Conservation (phyloP, 2,888 invertebrate genomes). For the Sinhomidia bicolor region DNA sequence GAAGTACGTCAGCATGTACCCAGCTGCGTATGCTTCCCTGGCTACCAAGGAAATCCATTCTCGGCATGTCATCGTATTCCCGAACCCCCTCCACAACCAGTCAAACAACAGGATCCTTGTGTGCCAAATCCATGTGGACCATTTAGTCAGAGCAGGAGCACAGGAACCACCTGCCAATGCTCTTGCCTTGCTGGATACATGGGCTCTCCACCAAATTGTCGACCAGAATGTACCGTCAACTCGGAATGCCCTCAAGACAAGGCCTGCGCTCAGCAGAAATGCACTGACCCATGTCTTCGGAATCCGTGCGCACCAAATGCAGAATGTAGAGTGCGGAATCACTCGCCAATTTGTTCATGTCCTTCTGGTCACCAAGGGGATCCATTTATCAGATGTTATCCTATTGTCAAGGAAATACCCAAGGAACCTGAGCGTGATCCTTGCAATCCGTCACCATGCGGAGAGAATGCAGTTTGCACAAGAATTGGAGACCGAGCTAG, state of each 20-base stretch:
- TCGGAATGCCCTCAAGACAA: slow-evolving; percentile 81
- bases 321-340: slow-evolving; percentile 90
- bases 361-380: slow-evolving; percentile 73
- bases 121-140: slow-evolving; percentile 80
- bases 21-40: slow-evolving; percentile 88
- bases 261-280: slow-evolving; percentile 81
- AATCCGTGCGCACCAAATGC: slow-evolving; percentile 85
- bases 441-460: slow-evolving; percentile 85
- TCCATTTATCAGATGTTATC: slow-evolving; percentile 72
- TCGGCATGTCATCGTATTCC: slow-evolving; percentile 87
- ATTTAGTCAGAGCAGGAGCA: slow-evolving; percentile 84
- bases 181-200: slow-evolving; percentile 80
- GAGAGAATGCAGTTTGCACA: slow-evolving; percentile 88
- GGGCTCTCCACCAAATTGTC: slow-evolving; percentile 81
- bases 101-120: slow-evolving; percentile 82
- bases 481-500: slow-evolving; percentile 86
- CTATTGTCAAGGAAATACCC: slow-evolving; percentile 59
- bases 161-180: slow-evolving; percentile 82
- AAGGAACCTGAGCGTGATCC: slow-evolving; percentile 78
- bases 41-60: slow-evolving; percentile 92
- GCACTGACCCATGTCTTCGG: slow-evolving; percentile 84
- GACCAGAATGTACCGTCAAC: slow-evolving; percentile 81
- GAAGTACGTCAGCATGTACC: slow-evolving; percentile 91
- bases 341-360: slow-evolving; percentile 93
- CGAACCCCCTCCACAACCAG: slow-evolving; percentile 80